Conservation (phyloP, 2,888 invertebrate genomes). For the Blastobasis adustella region DNA sequence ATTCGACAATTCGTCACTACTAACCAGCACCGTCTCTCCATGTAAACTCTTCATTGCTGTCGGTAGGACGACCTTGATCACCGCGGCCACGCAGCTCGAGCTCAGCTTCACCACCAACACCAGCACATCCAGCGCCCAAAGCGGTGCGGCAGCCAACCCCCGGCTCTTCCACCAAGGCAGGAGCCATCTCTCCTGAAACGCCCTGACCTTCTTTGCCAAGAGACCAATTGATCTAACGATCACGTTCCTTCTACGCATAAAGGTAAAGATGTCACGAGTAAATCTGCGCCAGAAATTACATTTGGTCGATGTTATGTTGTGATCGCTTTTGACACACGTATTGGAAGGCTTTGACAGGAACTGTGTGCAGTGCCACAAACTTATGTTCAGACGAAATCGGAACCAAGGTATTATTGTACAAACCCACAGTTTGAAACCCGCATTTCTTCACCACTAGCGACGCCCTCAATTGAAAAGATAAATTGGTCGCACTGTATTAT, state of each 20-base stretch:
- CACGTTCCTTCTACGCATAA: conserved; percentile 55
- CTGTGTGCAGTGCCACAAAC: too few species aligned
- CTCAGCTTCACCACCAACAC: conserved; percentile 54
- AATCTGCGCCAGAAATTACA: conserved; percentile 11
- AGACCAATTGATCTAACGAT: conserved; percentile 42
- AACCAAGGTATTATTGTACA: too few species aligned
- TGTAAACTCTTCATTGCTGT: conserved; percentile 55
- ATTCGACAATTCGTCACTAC: not conserved
- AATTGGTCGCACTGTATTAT: too few species aligned
- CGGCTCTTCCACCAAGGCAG: conserved; percentile 63
- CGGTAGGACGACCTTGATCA: conserved; percentile 43
- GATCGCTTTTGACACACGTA: not conserved
- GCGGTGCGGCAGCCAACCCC: conserved; percentile 42
- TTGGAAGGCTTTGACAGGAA: not conserved
- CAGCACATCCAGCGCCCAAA: conserved; percentile 52
- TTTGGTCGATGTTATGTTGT: conserved; percentile 1
- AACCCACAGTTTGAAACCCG: too few species aligned
- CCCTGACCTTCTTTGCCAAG: conserved; percentile 54
- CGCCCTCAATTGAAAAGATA: too few species aligned
- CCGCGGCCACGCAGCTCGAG: conserved; percentile 47
- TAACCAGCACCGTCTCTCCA: conserved; percentile 53
- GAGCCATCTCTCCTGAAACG: conserved; percentile 58
- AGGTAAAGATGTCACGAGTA: conserved; percentile 22
- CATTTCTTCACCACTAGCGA: too few species aligned
- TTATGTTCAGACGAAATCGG: too few species aligned